Conservation (phyloP, 2,888 invertebrate species). For the Coleophora flavipennella region DNA sequence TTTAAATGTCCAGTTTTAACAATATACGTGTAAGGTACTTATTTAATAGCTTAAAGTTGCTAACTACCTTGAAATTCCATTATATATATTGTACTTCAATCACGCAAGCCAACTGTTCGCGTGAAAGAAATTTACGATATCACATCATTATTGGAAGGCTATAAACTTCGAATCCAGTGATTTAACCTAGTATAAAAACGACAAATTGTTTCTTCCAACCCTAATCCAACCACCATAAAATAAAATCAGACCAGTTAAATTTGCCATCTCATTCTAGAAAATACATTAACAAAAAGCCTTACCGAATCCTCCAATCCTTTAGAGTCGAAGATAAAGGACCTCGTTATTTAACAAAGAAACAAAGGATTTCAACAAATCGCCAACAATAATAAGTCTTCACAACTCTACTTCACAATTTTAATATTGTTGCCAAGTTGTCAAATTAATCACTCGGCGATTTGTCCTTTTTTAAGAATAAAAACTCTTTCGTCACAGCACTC, state of each 20-base stretch:
- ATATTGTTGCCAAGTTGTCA: constrained; percentile 7
- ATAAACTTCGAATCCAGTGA: constrained; percentile 28
- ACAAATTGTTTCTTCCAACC: constrained; percentile 4
- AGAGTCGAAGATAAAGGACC: neutral
- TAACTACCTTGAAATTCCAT: too few relatives aligned
- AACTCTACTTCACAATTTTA: neutral
- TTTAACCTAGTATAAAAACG: constrained; percentile 11
- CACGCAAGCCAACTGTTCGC: neutral
- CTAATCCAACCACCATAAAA: constrained; percentile 1
- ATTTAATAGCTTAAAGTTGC: too few relatives aligned
- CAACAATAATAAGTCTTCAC: constrained; percentile 1
- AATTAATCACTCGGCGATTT: constrained; percentile 8
- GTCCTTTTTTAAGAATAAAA: constrained; percentile 3
- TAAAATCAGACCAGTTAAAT: neutral
- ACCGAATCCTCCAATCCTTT: constrained; percentile 1
- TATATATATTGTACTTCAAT: too few relatives aligned
- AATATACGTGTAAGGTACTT: too few relatives aligned
- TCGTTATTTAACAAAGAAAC: constrained; percentile 2
- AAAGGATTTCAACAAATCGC: constrained; percentile 2
- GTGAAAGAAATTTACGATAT: constrained; percentile 24
- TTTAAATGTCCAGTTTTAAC: too few relatives aligned
- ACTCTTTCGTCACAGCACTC: neutral
- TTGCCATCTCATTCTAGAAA: neutral
- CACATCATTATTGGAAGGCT: constrained; percentile 36
- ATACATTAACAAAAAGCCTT: neutral